Conservation (phyloP, 2,888 invertebrate genomes). For the Stenotaenia linearis region DNA sequence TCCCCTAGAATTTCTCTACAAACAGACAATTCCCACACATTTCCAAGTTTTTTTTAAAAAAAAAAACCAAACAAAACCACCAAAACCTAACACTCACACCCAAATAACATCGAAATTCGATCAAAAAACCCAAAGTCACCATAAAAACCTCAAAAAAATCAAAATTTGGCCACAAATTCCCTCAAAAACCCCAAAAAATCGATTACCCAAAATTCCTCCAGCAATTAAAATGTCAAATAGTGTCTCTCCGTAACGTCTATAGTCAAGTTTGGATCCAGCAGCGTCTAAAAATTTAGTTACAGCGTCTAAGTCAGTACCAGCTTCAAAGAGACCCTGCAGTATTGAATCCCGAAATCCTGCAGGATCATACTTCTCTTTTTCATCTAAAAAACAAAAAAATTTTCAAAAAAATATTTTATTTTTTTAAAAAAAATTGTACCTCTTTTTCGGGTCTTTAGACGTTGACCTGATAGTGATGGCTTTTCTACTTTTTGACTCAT, state of each 20-base stretch:
- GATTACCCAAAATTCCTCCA: conserved; percentile 81
- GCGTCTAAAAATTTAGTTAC: conserved; percentile 91
- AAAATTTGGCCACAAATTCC: no score
- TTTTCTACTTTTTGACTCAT: conserved; percentile 99
- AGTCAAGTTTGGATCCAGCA: conserved; percentile 93
- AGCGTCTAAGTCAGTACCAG: conserved; percentile 89
- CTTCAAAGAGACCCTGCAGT: conserved; percentile 82
- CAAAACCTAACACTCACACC: no score
- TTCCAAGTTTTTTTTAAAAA: no score
- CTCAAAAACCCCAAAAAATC: background rate
- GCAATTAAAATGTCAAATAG: conserved; percentile 97
- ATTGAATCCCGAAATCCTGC: conserved; percentile 96
- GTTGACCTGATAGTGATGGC: conserved; percentile 99
- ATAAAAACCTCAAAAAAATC: no score
- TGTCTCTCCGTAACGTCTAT: conserved; percentile 95
- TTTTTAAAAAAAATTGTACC: conserved; percentile 54
- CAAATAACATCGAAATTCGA: no score
- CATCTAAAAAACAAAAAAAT: conserved; percentile 62
- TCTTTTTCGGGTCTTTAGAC: conserved; percentile 99
- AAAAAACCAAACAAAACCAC: no score
- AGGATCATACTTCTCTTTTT: conserved; percentile 99
- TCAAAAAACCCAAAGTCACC: no score
- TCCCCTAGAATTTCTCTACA: no score
- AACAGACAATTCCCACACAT: no score
- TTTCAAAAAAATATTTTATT: background rate